Evolutionary conservation across 2,888 invertebrate genomes (phyloP).

Genomic region (Deilephila porcellus): DNA sequence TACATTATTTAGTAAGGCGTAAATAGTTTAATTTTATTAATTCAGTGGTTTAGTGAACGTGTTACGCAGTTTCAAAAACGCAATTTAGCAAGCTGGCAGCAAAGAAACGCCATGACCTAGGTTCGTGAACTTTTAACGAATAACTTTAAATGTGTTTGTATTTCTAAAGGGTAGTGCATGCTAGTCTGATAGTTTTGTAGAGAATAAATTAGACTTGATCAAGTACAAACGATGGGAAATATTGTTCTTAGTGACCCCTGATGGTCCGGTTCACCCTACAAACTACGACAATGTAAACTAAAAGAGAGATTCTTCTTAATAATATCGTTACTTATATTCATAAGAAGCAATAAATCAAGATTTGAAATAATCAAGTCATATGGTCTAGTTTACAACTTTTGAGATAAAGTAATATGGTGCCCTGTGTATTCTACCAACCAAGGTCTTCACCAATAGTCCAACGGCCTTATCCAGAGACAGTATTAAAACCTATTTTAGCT

Average conservation of each 20-base stretch:
- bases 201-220: background rate
- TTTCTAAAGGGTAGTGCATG: constrained; percentile 11
- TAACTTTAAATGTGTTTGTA: constrained; percentile 1
- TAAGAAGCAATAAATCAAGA: no score
- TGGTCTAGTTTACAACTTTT: no score
- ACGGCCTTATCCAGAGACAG: no score
- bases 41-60: background rate
- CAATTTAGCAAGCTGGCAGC: background rate
- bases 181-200: constrained; percentile 16
- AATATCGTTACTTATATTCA: background rate
- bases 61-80: background rate
- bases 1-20: background rate
- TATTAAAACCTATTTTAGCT: no score
- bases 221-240: background rate
- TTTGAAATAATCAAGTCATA: no score
- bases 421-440: no score
- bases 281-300: background rate
- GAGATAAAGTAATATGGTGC: no score
- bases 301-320: no score
- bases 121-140: constrained; percentile 13
- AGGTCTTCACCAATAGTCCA: no score
- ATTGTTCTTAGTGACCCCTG: background rate
- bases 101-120: background rate
- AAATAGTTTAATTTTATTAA: background rate
- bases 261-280: constrained; percentile 22